These are phyloP conservation scores for Eristalinus aeneus DNA, from an alignment of 2,888 invertebrate genomes.

Conservation along the genomic window DNA sequence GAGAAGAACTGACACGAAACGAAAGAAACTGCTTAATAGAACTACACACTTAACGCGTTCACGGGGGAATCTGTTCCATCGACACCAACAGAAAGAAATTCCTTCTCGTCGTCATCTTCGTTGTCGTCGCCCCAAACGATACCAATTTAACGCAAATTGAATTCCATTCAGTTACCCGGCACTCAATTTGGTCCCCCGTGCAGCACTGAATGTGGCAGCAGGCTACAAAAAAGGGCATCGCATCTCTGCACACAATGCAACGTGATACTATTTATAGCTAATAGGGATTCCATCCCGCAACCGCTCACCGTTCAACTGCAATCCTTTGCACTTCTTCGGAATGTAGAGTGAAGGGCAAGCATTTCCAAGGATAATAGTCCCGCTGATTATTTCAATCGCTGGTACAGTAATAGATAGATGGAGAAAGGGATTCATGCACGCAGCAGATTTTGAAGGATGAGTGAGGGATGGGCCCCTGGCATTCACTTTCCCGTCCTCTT, in stretches of 20 bases:
- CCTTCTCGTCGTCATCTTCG: not conserved
- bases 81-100: not conserved
- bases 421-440: not conserved
- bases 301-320: not conserved
- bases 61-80: not conserved
- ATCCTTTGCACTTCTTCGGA: conserved; percentile 7
- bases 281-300: conserved; percentile 20
- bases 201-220: not conserved
- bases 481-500: not conserved
- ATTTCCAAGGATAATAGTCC: conserved; percentile 32
- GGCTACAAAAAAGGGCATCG: not conserved
- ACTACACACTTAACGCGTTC: not conserved
- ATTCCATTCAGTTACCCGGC: conserved; percentile 38
- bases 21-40: not conserved
- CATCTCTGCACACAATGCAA: conserved; percentile 46
- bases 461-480: no score
- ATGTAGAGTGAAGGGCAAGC: not conserved
- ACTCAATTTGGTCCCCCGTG: conserved; percentile 3
- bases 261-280: conserved; percentile 56
- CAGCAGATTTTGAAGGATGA: not conserved
- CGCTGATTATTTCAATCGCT: conserved; percentile 46
- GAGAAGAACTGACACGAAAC: not conserved
- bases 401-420: conserved; percentile 6
- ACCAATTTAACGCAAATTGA: conserved; percentile 49
- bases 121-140: not conserved